Percentiles rank a stretch among this genome's conserved stretches.
These are phyloP conservation scores for Climacteris rufus DNA, from an alignment of 2,113 vertebrate genomes.

Conservation along the genomic window DNA sequence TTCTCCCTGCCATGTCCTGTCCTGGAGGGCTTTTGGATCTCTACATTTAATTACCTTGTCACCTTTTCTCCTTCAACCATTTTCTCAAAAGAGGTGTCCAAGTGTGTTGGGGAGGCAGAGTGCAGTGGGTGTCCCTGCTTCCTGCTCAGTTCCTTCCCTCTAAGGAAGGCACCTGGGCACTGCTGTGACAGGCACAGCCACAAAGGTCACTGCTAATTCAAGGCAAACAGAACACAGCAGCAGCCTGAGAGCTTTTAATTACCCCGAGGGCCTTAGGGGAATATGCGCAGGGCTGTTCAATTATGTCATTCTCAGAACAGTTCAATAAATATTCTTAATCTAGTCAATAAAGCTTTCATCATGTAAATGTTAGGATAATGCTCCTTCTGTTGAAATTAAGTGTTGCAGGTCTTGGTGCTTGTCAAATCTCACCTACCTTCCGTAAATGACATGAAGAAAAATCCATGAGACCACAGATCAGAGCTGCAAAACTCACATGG, in stretches of 20 bases:
- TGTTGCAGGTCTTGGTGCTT: background rate
- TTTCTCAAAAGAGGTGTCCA: background rate
- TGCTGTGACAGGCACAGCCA: background rate
- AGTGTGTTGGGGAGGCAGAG: background rate
- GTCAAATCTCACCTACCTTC: background rate
- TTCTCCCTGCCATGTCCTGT: background rate
- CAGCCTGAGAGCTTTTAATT: background rate
- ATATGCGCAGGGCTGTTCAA: background rate
- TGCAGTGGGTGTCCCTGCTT: background rate
- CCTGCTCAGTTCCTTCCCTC: background rate
- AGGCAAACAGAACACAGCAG: background rate
- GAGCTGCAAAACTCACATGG: background rate
- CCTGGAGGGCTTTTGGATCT: background rate
- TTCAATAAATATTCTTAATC: constrained; percentile 29
- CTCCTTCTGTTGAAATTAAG: background rate
- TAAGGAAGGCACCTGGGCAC: background rate
- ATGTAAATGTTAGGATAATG: constrained; percentile 20
- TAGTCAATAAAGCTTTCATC: constrained; percentile 20
- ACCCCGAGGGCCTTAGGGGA: background rate
- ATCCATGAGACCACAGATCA: background rate
- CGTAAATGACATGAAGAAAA: background rate
- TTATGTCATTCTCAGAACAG: background rate
- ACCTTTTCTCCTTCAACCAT: background rate
- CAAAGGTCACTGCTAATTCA: background rate
- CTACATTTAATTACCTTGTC: background rate